A percentile compares a stretch with the other conserved stretches of the same genome.
Conservation (phyloP, 2,888 invertebrate genomes). For the Drosophila pseudotakahashii region DNA sequence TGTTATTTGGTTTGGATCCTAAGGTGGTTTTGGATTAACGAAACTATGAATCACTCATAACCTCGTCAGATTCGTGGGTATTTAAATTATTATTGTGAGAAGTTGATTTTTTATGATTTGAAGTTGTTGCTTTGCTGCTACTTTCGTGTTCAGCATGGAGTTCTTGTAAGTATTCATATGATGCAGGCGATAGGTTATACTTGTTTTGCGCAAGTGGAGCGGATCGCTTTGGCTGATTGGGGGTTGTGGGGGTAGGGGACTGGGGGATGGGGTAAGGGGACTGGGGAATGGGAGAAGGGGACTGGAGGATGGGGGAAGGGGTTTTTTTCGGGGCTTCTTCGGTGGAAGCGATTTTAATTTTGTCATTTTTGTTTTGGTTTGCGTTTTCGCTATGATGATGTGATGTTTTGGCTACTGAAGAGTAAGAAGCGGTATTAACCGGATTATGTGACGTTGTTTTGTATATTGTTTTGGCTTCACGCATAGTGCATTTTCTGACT, state of each 20-base stretch:
- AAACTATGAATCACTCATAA: not conserved
- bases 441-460: not conserved
- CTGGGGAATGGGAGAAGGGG: conserved; percentile 4
- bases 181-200: not conserved
- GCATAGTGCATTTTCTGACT: not conserved
- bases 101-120: conserved; percentile 1
- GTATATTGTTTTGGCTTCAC: not conserved
- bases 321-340: not conserved
- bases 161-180: too few relatives aligned
- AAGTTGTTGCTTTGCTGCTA: conserved; percentile 3
- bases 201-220: conserved; percentile 1
- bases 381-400: not conserved
- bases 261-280: too few relatives aligned
- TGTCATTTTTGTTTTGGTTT: conserved; percentile 1
- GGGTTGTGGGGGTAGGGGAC: conserved; percentile 1
- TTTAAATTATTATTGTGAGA: not conserved
- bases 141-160: conserved; percentile 2
- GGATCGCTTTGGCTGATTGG: conserved; percentile 1
- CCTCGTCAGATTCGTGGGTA: not conserved
- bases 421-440: not conserved
- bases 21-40: not conserved
- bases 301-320: not conserved
- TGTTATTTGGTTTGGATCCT: not conserved
- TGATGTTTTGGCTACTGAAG: conserved; percentile 1
- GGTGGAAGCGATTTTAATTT: conserved; percentile 1